These are phyloP conservation scores for Adrianichthys oophorus DNA, from an alignment of 2,797 vertebrate genomes.

Conservation along the genomic window DNA sequence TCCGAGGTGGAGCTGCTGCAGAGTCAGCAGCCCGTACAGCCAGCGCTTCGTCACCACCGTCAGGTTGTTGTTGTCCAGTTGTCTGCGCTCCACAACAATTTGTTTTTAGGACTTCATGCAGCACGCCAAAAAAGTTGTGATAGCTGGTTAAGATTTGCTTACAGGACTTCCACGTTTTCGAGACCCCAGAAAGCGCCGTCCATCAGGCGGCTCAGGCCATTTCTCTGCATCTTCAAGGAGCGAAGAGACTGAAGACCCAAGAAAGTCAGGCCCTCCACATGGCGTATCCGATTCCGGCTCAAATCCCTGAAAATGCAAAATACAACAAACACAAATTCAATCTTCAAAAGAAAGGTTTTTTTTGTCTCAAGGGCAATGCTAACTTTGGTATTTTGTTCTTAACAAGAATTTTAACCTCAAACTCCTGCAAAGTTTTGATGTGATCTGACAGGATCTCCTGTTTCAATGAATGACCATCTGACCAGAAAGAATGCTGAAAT, in stretches of 20 bases:
- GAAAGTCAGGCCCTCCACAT: slow-evolving; percentile 91
- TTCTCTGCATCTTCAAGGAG: slow-evolving; percentile 91
- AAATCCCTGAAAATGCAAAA: slow-evolving; percentile 80
- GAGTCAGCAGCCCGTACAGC: slow-evolving; percentile 93
- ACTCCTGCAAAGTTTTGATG: too few relatives aligned
- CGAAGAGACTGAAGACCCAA: slow-evolving; percentile 89
- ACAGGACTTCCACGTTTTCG: slow-evolving; percentile 94
- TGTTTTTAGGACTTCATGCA: background rate
- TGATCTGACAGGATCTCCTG: too few relatives aligned
- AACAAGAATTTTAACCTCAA: too few relatives aligned
- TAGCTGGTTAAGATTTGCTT: slow-evolving; percentile 54
- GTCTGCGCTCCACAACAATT: slow-evolving; percentile 73
- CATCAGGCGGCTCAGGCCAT: slow-evolving; percentile 88
- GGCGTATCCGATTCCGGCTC: slow-evolving; percentile 89
- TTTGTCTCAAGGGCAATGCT: too few relatives aligned
- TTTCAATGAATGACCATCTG: too few relatives aligned
- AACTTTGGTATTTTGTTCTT: too few relatives aligned
- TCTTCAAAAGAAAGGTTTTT: too few relatives aligned
- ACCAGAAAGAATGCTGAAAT: too few relatives aligned
- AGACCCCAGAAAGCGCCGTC: slow-evolving; percentile 97
- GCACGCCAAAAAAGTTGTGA: rapidly evolving
- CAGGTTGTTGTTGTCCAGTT: slow-evolving; percentile 95
- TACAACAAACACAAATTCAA: background rate
- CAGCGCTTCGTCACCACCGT: slow-evolving; percentile 96
- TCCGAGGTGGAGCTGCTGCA: slow-evolving; percentile 93